Conservation (phyloP, 2,797 vertebrate genomes). For the Psittacula echo region DNA sequence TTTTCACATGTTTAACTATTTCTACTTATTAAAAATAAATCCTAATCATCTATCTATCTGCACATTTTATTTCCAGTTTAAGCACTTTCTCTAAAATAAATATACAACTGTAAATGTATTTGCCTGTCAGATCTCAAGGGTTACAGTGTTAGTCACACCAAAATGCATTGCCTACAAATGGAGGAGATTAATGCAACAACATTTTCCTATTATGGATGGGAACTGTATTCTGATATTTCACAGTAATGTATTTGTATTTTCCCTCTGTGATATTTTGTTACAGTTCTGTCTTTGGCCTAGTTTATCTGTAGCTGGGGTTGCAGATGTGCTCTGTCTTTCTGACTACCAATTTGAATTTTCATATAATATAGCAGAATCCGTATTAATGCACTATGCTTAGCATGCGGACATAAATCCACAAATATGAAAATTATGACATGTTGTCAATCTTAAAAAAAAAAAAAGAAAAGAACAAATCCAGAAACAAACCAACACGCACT, state of each 20-base stretch:
- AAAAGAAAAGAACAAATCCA: neutral
- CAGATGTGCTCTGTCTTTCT: neutral
- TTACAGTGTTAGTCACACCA: neutral
- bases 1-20: neutral
- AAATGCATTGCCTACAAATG: neutral
- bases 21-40: neutral
- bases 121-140: neutral
- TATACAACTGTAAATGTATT: neutral
- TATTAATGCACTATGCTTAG: neutral
- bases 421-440: neutral
- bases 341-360: neutral
- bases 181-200: neutral
- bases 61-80: neutral
- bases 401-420: neutral
- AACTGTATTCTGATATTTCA: neutral
- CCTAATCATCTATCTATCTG: neutral
- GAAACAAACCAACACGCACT: neutral
- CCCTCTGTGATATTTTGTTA: neutral
- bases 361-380: neutral
- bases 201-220: neutral
- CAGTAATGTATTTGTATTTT: neutral
- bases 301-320: neutral
- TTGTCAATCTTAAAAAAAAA: neutral
- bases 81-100: neutral
- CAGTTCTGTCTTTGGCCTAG: neutral